A percentile compares a stretch with the other conserved stretches of the same genome.
These are phyloP conservation scores for Neoaliturus tenellus DNA, from an alignment of 2,888 invertebrate genomes.

Conservation along the genomic window DNA sequence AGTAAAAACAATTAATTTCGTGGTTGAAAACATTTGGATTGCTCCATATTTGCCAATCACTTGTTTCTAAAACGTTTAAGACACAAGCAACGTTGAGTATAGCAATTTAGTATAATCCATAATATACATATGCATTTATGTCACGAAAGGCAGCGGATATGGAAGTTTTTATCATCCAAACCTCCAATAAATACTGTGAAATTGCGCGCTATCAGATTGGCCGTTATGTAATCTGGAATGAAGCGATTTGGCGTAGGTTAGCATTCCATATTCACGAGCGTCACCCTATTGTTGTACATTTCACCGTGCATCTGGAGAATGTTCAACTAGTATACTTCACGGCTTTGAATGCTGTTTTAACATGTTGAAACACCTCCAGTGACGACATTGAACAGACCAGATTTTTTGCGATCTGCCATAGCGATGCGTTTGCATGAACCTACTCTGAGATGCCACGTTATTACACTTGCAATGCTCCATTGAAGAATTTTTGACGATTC, in stretches of 20 bases:
- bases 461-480: constrained; percentile 63
- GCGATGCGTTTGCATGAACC: constrained; percentile 59
- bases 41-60: constrained; percentile 62
- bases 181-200: constrained; percentile 64
- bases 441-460: constrained; percentile 62
- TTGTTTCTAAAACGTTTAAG: constrained; percentile 65
- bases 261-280: constrained; percentile 65
- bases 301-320: constrained; percentile 68
- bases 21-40: constrained; percentile 63
- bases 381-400: constrained; percentile 65
- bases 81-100: constrained; percentile 68
- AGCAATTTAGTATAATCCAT: constrained; percentile 71
- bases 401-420: constrained; percentile 63
- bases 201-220: constrained; percentile 65
- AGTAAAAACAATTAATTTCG: constrained; percentile 54
- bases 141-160: constrained; percentile 64
- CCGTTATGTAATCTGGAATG: constrained; percentile 64
- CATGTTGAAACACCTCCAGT: constrained; percentile 42
- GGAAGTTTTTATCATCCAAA: constrained; percentile 55
- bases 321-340: constrained; percentile 67
- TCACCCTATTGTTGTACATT: constrained; percentile 64
- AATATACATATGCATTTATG: no score
- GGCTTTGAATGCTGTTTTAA: constrained; percentile 58
- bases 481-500: constrained; percentile 61
- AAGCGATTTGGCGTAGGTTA: constrained; percentile 64